phyloP scores from a whole-genome alignment of 2,888 invertebrate genomes.

The Bellardia pandia region DNA sequence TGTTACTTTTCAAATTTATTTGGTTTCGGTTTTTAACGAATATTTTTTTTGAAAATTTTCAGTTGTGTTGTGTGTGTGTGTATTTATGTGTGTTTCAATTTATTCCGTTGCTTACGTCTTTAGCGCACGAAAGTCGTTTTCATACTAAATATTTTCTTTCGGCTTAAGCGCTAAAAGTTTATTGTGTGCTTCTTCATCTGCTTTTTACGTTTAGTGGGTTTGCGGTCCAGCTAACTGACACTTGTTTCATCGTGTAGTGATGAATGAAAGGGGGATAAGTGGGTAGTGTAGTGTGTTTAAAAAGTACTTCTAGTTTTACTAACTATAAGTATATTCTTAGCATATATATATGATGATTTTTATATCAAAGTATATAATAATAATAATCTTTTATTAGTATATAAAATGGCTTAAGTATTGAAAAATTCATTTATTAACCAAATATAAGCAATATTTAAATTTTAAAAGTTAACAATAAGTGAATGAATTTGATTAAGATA shows the following conservation, averaged over 20 bases:
- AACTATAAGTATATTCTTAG: too few relatives aligned
- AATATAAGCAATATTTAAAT: too few relatives aligned
- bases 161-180: conserved; percentile 52
- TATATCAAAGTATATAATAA: too few relatives aligned
- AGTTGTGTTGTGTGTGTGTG: conserved; percentile 20
- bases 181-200: conserved; percentile 65
- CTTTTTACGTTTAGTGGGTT: conserved; percentile 63
- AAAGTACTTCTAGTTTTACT: too few relatives aligned
- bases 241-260: conserved; percentile 61
- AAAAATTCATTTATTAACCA: too few relatives aligned
- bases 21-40: conserved; percentile 43
- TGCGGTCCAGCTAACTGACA: conserved; percentile 71
- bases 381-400: too few relatives aligned
- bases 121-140: conserved; percentile 80
- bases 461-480: too few relatives aligned
- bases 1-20: conserved; percentile 22
- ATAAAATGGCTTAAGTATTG: too few relatives aligned
- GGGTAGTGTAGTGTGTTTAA: background rate
- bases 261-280: background rate
- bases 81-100: conserved; percentile 24
- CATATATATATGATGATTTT: too few relatives aligned
- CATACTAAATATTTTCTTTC: conserved; percentile 76
- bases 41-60: conserved; percentile 17
- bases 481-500: too few relatives aligned
- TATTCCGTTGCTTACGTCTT: conserved; percentile 77